phyloP scores from a whole-genome alignment of 2,113 vertebrate species.

The Oncorhynchus clarkii region DNA sequence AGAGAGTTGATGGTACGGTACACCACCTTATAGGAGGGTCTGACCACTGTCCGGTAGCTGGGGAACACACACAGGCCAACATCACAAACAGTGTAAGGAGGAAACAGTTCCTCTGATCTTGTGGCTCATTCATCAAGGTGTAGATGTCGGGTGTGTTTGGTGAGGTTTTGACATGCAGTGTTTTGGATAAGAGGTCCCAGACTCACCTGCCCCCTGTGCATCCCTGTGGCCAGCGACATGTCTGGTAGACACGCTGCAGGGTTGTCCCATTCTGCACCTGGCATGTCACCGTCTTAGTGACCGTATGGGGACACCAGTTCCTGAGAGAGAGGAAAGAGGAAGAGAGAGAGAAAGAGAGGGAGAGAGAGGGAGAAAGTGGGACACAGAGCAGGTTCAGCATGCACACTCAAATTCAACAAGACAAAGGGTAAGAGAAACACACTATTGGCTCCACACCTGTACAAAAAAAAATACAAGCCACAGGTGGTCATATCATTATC shows the following conservation, averaged over 20 bases:
- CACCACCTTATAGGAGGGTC: conserved; percentile 86
- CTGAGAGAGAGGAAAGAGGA: conserved; percentile 62
- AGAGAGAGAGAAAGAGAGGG: neutral
- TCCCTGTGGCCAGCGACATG: conserved; percentile 91
- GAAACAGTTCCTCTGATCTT: neutral
- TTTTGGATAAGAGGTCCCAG: neutral
- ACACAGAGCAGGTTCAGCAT: neutral
- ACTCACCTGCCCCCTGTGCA: conserved; percentile 86
- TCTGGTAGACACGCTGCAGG: conserved; percentile 90
- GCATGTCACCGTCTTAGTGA: conserved; percentile 86
- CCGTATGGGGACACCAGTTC: conserved; percentile 93
- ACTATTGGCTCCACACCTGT: neutral
- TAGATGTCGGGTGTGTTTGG: neutral
- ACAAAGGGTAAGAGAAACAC: neutral
- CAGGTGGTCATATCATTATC: neutral
- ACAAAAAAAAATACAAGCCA: neutral
- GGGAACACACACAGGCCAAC: conserved; percentile 5
- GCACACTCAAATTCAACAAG: neutral
- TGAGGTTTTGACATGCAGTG: neutral
- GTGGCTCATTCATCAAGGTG: neutral
- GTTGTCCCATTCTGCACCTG: conserved; percentile 93
- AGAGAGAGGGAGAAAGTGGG: neutral
- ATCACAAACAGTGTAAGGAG: neutral
- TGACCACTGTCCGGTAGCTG: conserved; percentile 87
- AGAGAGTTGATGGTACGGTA: conserved; percentile 87